Percentiles rank a stretch among this genome's conserved stretches.
Conservation (phyloP, 1,140 invertebrate genomes). For the Nixonia krombeini region DNA sequence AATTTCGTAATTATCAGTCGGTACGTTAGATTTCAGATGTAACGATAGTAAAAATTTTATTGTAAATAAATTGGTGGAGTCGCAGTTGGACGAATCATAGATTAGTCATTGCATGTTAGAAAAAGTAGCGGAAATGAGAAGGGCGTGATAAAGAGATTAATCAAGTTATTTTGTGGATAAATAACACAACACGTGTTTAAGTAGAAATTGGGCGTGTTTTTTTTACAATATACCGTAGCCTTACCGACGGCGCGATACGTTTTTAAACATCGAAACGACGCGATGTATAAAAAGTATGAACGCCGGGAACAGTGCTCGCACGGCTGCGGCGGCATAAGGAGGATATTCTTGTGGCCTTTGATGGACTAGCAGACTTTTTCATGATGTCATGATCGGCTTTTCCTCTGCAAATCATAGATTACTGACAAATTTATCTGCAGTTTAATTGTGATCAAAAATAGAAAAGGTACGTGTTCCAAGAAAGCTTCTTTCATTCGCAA, state of each 20-base stretch:
- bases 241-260: conserved; percentile 21
- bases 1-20: no score
- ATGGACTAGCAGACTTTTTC: not conserved
- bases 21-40: no score
- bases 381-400: conserved; percentile 16
- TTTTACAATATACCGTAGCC: not conserved
- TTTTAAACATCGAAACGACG: conserved; percentile 36
- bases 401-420: conserved; percentile 7
- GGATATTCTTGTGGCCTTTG: conserved; percentile 11
- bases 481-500: not conserved
- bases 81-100: no score
- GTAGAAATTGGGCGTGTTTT: no score
- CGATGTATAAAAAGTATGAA: conserved; percentile 33
- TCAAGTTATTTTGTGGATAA: no score
- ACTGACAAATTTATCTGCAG: conserved; percentile 12
- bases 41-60: no score
- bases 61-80: no score
- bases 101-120: no score
- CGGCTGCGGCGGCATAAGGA: conserved; percentile 6
- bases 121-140: no score
- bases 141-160: no score
- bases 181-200: no score
- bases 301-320: conserved; percentile 24
- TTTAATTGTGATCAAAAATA: conserved; percentile 9
- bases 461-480: conserved; percentile 9